Base-by-base conservation (phyloP, 2,113 vertebrate species). In the Corythoichthys intestinalis region DNA sequence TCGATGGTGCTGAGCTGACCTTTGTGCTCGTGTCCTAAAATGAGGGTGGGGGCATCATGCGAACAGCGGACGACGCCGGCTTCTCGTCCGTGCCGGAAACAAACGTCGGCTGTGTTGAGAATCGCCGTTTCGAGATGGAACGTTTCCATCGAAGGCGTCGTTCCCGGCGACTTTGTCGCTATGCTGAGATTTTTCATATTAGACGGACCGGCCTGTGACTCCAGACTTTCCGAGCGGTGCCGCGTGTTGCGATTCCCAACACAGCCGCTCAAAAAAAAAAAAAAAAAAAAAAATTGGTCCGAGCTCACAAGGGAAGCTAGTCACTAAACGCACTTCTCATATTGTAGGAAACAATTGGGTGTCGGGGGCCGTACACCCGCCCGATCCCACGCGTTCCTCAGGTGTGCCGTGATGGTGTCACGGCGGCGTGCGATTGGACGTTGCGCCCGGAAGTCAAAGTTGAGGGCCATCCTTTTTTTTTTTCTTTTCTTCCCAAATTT, bases 1-100 rank as follows among this genome's bases (percentile, higher is more conserved):
- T 28, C 20, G 20, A 28, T 28, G 13, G 5, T n/a, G 41, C 15
- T 47, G 34, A 35, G 61, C 20, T 13, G 12, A 12, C 50, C 6
- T 70, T 64, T 58, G 72, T 69, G 68, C 70, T 68, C 66, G 69
- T 69, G 65, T 78, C 83, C 82, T 74, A 74, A 84, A 83, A 75
- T n/a, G n/a, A 48, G 17, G 60, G 58, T 76, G 39, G 60, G 60
- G 65, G 49, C 61, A 14, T 65, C 79, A 77, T 76, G 79, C 80
- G 72, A 56, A 6, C 64, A 56, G 38, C 61, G 59, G 38, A 74
- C 57, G 3, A 48, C 12, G 17, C 61, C 28, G n/a, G 28, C 61
- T 63, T 48, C n/a, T 41, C 28, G 41, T 28, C n/a, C 12, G 60
- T 10, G 20, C 11, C 10, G 2, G 10, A 9, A 61, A 47, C n/a